Evolutionary conservation across 1,140 invertebrate species (phyloP), one percentile per base, ranked within the genome.

Genomic region (Campodea augens): DNA sequence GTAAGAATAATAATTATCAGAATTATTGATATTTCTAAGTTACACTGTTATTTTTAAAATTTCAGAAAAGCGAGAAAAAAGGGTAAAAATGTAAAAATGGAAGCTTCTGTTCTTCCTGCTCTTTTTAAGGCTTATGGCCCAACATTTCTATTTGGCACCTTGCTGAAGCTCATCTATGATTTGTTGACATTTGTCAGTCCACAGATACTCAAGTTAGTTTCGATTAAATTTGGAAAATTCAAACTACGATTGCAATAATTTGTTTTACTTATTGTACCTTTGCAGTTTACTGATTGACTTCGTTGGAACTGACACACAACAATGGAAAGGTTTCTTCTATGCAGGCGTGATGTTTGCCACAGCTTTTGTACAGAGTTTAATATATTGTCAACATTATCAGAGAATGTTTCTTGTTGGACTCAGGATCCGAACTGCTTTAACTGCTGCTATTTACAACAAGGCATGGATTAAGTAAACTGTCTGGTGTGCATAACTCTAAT

Each of bases 401-500:
- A 69, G 78, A 24, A 91, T 92, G 81, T 86, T 84, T 55, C 64
- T 91, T 25, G 79, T 95, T 20, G 92, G 90, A 5, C 75, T 97
- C 66, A 72, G 85, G 36, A 80, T 98, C 49, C 68, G 92, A 47
- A 92, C 91, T 0, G 80, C 87, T 1, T 65, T 98, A 19, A 90
- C 91, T 5, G 84, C 88, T 50, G 77, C 90, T 41, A 85, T 98
- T 51, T 98, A 98, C 60, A 73, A 78, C 55, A 98, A 98, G 60
- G 73, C 75, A 49, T 57, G 47, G n/a, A n/a, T n/a, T n/a, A n/a
- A n/a, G n/a, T n/a, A n/a, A n/a, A n/a, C n/a, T n/a, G n/a, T n/a
- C n/a, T n/a, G n/a, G n/a, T n/a, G n/a, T n/a, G n/a, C n/a, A n/a
- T n/a, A n/a, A n/a, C n/a, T n/a, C n/a, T n/a, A n/a, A n/a, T n/a